Conservation (phyloP, 1,140 invertebrate species). For the Zaprionus kolodkinae region DNA sequence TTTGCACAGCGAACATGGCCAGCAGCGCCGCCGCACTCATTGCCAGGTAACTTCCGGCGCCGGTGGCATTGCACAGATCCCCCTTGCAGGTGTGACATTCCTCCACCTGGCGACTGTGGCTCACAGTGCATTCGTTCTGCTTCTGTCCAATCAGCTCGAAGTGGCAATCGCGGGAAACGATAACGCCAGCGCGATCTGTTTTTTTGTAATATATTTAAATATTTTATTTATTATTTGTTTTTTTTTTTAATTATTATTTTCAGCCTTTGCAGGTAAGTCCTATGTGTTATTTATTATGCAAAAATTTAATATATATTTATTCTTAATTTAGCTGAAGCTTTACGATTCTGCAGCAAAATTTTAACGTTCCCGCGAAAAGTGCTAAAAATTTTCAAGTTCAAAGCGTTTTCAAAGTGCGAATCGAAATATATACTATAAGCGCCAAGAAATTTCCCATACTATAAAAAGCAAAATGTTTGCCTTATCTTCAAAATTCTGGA, state of each 20-base stretch:
- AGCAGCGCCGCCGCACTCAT: constrained; percentile 84
- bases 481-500: background rate
- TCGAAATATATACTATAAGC: no score
- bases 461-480: background rate
- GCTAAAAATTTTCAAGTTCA: background rate
- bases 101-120: constrained; percentile 74
- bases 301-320: background rate
- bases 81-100: constrained; percentile 85
- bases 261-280: background rate
- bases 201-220: background rate
- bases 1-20: constrained; percentile 60
- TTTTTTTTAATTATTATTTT: background rate
- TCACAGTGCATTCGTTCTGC: constrained; percentile 69
- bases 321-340: background rate
- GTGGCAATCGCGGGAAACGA: constrained; percentile 79
- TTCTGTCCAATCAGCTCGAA: constrained; percentile 77
- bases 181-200: constrained; percentile 72
- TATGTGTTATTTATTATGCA: background rate
- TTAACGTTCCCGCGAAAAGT: background rate
- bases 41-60: constrained; percentile 84
- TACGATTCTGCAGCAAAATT: background rate
- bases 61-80: constrained; percentile 85
- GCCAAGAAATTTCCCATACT: background rate
- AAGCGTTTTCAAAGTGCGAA: no score
- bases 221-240: background rate